phyloP scores from a whole-genome alignment of 2,797 vertebrate species.

The Silurus aristotelis region DNA sequence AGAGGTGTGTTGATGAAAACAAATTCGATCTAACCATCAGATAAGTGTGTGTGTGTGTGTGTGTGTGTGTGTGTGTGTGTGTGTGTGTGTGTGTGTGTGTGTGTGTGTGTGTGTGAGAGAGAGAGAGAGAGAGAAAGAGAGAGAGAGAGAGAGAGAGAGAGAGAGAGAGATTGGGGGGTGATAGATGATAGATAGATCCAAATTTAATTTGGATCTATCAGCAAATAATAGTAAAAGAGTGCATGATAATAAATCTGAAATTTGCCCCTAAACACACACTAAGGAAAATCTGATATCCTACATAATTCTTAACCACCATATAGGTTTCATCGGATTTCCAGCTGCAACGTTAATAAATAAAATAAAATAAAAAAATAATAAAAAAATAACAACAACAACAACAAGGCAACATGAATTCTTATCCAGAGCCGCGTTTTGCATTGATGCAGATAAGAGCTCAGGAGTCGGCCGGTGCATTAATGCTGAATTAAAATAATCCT shows the following conservation, averaged over 20 bases:
- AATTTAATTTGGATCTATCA: background rate
- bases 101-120: background rate
- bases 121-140: too few relatives aligned
- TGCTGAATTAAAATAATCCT: slow-evolving; percentile 79
- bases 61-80: too few relatives aligned
- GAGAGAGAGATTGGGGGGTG: too few relatives aligned
- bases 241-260: background rate
- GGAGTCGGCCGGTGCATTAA: slow-evolving; percentile 78
- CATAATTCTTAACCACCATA: slow-evolving; percentile 32
- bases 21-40: slow-evolving; percentile 58
- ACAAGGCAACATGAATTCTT: slow-evolving; percentile 72
- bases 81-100: too few relatives aligned
- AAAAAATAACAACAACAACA: slow-evolving; percentile 52
- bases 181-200: too few relatives aligned
- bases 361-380: slow-evolving; percentile 53
- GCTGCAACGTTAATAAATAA: slow-evolving; percentile 21
- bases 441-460: slow-evolving; percentile 74
- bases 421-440: slow-evolving; percentile 72
- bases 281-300: slow-evolving; percentile 22
- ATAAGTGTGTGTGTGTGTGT: too few relatives aligned
- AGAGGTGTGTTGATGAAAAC: slow-evolving; percentile 81
- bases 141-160: too few relatives aligned
- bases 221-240: slow-evolving; percentile 2
- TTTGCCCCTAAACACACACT: background rate
- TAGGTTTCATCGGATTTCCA: slow-evolving; percentile 30